Evolutionary conservation across 2,797 vertebrate genomes (phyloP), one percentile per base, ranked within the genome.

Genomic region (Falco peregrinus): DNA sequence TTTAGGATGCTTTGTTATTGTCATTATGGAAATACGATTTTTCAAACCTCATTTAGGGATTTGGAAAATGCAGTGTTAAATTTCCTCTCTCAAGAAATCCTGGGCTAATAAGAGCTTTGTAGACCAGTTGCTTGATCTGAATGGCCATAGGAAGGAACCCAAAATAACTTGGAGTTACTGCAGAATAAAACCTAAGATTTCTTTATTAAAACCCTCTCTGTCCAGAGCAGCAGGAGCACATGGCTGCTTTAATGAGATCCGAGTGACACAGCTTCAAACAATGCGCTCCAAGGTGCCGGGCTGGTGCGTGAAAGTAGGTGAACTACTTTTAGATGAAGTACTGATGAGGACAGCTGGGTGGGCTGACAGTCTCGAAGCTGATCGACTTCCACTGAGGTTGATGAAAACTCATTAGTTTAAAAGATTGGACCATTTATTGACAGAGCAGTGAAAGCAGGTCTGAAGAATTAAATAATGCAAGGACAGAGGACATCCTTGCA

Each of bases 381-480:
- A 81, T 91, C 89, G 94, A 78, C 69, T 92, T 91, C 84, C 89
- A 90, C 73, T 8, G 13, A 88, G 94, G 69, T 69, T 8, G 6
- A 68, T 53, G 79, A 21, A 64, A 96, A 86, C 76, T 91, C 95
- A 84, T 97, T 90, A 84, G 81, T 95, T 95, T 41, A 20, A 41
- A 61, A 85, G 93, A 51, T 13, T 61, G 69, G 28, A 29, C 37
- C 37, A 2, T 77, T 83, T 73, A 17, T 17, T 70, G 90, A 48
- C 90, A 87, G 88, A 90, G 83, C 73, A 51, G 69, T 6, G 51
- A 83, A 85, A 84, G 76, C 37, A 39, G 31, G 26, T 5, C 48
- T 60, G 89, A 54, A 79, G 84, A 28, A 35, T n/a, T n/a, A 15
- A 56, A 20, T 45, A 69, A 29, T 2, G 1, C 18, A 21, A 51